Conservation (phyloP, 1,140 invertebrate genomes). For the Lasioglossum baleicum region DNA sequence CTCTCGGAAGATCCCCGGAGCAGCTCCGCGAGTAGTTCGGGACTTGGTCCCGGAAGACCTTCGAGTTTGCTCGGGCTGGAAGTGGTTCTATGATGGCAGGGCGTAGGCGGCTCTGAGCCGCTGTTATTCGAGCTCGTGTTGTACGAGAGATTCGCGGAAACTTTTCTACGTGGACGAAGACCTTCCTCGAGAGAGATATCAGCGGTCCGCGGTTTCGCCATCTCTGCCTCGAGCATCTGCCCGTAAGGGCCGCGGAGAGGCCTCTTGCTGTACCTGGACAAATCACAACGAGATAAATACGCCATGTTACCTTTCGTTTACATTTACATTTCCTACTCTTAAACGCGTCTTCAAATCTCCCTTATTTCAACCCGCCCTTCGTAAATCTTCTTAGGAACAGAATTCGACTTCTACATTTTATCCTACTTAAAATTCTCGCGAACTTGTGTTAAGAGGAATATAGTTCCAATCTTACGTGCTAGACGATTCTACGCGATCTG, state of each 20-base stretch:
- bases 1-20: constrained; percentile 88
- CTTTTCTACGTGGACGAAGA: constrained; percentile 71
- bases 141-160: constrained; percentile 75
- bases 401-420: too few relatives aligned
- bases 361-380: too few relatives aligned
- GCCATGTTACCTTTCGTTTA: too few relatives aligned
- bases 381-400: too few relatives aligned
- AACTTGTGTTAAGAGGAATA: too few relatives aligned
- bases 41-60: constrained; percentile 83
- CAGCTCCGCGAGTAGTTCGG: constrained; percentile 86
- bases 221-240: constrained; percentile 91
- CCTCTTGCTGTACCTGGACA: constrained; percentile 85
- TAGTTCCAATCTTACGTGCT: too few relatives aligned
- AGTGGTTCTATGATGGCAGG: constrained; percentile 87
- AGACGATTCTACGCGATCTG: too few relatives aligned
- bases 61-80: constrained; percentile 89
- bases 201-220: constrained; percentile 84
- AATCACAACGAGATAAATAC: too few relatives aligned
- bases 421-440: too few relatives aligned
- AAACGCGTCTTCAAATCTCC: too few relatives aligned
- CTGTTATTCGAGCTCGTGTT: constrained; percentile 70
- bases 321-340: too few relatives aligned
- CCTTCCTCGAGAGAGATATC: constrained; percentile 70
- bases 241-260: constrained; percentile 89
- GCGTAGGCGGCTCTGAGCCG: constrained; percentile 73